Conservation (phyloP, 2,113 vertebrate genomes). For the Reinhardtius hippoglossoides region DNA sequence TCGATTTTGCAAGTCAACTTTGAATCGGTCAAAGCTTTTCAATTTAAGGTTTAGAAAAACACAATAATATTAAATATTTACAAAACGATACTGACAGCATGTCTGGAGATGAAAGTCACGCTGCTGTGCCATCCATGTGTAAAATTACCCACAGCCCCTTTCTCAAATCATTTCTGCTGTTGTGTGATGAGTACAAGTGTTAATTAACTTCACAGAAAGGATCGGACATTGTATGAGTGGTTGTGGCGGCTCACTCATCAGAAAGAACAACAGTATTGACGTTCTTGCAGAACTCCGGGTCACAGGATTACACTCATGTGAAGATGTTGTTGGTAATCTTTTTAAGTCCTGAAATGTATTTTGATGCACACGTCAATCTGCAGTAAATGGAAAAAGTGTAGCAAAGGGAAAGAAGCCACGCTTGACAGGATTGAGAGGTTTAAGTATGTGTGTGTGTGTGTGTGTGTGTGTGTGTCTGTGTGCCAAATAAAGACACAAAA, state of each 20-base stretch:
- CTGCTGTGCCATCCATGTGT: neutral
- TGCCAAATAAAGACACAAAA: neutral
- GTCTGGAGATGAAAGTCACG: neutral
- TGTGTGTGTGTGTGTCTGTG: conserved; percentile 27
- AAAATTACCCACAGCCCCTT: neutral
- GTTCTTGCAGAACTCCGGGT: neutral
- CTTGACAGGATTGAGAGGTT: neutral
- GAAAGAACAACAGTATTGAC: neutral
- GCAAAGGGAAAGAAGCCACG: neutral
- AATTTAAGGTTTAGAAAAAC: neutral
- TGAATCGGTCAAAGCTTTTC: neutral
- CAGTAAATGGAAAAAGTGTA: neutral
- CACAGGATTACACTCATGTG: neutral
- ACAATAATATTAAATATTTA: neutral
- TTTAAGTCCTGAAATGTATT: neutral
- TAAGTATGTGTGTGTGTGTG: conserved; percentile 7
- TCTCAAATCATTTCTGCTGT: neutral
- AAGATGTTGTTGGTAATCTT: neutral
- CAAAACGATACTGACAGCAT: neutral
- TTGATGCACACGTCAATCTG: neutral
- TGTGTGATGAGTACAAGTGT: neutral
- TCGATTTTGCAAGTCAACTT: too few relatives aligned
- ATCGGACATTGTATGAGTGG: neutral
- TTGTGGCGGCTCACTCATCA: neutral
- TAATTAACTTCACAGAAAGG: neutral